Percentiles rank a stretch among this genome's conserved stretches.
These are phyloP conservation scores for Crotophaga sulcirostris DNA, from an alignment of 2,113 vertebrate species.

Conservation along the genomic window DNA sequence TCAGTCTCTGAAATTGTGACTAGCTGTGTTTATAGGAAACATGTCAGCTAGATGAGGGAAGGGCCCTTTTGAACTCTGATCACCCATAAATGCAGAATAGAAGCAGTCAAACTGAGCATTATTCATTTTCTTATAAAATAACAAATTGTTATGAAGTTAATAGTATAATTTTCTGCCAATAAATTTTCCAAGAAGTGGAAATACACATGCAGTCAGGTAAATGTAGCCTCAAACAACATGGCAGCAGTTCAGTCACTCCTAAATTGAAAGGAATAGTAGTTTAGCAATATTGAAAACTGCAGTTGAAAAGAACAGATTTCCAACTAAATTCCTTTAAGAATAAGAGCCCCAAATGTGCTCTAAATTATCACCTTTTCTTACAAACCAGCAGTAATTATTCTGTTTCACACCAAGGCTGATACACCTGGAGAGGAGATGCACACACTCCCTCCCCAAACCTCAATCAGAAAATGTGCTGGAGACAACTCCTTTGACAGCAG, in stretches of 20 bases:
- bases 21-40: not conserved
- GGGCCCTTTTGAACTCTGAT: not conserved
- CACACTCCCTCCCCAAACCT: not conserved
- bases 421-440: not conserved
- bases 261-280: not conserved
- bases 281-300: not conserved
- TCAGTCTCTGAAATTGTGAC: not conserved
- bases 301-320: not conserved
- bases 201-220: not conserved
- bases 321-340: not conserved
- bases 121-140: not conserved
- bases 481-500: not conserved
- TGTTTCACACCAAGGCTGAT: not conserved
- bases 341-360: not conserved
- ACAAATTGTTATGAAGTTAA: not conserved
- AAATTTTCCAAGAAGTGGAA: not conserved
- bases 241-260: not conserved
- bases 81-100: not conserved
- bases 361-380: conserved; percentile 27
- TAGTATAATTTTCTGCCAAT: not conserved
- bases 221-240: not conserved
- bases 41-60: not conserved
- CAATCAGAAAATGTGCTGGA: not conserved
- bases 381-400: not conserved
- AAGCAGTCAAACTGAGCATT: not conserved